Evolutionary conservation across 1,140 invertebrate species (phyloP).

Genomic region (Saccostrea cuccullata): DNA sequence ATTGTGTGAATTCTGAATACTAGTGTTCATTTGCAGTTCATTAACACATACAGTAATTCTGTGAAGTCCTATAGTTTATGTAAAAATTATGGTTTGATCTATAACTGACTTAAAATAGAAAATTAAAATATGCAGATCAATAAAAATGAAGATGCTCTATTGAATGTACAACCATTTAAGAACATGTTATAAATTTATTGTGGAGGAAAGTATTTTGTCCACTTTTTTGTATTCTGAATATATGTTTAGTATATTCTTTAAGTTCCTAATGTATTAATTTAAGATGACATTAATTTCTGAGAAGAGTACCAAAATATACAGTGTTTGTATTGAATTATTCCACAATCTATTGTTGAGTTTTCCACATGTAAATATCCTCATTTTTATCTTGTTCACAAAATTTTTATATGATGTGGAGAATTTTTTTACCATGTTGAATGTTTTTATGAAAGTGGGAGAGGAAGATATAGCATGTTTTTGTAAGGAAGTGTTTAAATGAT

Average conservation of each 20-base stretch:
- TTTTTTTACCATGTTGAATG: slow-evolving; percentile 21
- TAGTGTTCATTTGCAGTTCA: slow-evolving; percentile 27
- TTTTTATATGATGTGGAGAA: slow-evolving; percentile 13
- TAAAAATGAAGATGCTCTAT: not conserved
- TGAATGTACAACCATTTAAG: not conserved
- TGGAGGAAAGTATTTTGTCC: no score
- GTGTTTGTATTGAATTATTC: not conserved
- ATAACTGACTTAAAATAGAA: not conserved
- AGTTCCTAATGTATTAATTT: not conserved
- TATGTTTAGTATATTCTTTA: not conserved
- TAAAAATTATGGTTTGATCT: no score
- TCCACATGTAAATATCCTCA: slow-evolving; percentile 19
- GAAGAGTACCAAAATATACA: not conserved
- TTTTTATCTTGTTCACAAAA: slow-evolving; percentile 24
- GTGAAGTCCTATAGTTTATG: not conserved
- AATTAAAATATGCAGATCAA: not conserved
- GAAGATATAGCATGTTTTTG: not conserved
- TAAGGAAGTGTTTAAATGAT: not conserved
- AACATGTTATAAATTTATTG: not conserved
- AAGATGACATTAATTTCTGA: not conserved
- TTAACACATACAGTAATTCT: not conserved
- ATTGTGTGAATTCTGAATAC: slow-evolving; percentile 10
- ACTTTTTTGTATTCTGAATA: not conserved
- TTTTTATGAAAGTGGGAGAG: not conserved
- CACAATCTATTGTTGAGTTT: slow-evolving; percentile 15